A percentile compares a stretch with the other conserved stretches of the same genome.
Conservation (phyloP, 2,797 vertebrate species). For the Nannoperca australis region DNA sequence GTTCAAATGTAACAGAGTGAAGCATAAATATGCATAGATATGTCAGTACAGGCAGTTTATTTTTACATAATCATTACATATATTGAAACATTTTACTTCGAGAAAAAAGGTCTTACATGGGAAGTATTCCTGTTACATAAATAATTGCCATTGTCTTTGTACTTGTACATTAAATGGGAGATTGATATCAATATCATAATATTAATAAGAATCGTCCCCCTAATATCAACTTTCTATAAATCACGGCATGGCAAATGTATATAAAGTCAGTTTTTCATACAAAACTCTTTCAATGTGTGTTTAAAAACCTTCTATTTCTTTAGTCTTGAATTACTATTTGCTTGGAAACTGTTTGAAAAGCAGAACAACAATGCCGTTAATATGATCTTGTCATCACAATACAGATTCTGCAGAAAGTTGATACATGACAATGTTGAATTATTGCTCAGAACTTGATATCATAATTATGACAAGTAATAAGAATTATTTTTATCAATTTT, state of each 20-base stretch:
- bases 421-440: too few relatives aligned
- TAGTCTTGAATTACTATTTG: not conserved
- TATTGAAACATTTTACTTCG: too few relatives aligned
- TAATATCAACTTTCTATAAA: not conserved
- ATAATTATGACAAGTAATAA: too few relatives aligned
- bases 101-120: not conserved
- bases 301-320: not conserved
- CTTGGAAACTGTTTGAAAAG: too few relatives aligned
- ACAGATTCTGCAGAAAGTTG: not conserved
- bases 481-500: not conserved
- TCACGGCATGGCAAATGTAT: fast-evolving
- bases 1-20: not conserved
- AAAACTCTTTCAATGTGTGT: not conserved
- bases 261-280: not conserved
- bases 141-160: not conserved
- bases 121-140: not conserved
- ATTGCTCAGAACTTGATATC: too few relatives aligned
- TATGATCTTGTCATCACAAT: not conserved
- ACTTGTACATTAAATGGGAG: not conserved
- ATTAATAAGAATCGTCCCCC: not conserved
- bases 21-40: not conserved
- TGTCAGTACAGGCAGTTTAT: not conserved
- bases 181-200: not conserved
- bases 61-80: too few relatives aligned
- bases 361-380: not conserved